phyloP scores from a whole-genome alignment of 2,797 vertebrate genomes.

The Vespertilio murinus region DNA sequence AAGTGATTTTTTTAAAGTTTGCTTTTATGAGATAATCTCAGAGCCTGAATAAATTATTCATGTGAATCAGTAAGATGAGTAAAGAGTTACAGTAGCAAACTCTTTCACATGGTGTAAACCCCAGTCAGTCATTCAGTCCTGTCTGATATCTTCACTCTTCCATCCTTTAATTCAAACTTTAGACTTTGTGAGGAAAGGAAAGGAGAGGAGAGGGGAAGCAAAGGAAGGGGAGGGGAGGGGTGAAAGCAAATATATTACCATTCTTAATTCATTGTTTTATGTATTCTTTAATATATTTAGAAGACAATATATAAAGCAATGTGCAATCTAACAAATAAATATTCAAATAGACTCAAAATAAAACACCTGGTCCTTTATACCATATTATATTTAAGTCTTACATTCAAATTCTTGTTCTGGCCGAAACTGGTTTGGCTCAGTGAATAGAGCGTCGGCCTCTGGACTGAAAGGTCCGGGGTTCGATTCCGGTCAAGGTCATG shows the following conservation, averaged over 20 bases:
- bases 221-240: neutral
- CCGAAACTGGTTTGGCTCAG: too few species aligned
- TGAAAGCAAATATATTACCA: neutral
- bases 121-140: neutral
- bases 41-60: neutral
- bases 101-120: neutral
- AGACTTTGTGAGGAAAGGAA: neutral
- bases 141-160: neutral
- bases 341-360: neutral
- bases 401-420: neutral
- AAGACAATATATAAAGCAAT: neutral
- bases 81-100: neutral
- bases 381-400: neutral
- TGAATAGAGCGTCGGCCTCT: too few species aligned
- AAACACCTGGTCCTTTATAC: neutral
- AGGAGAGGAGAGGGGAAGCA: neutral
- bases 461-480: too few species aligned
- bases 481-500: too few species aligned
- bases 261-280: slow-evolving; percentile 22
- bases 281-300: neutral
- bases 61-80: neutral
- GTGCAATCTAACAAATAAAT: neutral
- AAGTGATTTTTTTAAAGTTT: neutral
- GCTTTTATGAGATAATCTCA: slow-evolving; percentile 10
- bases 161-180: slow-evolving; percentile 24